Evolutionary conservation across 2,113 vertebrate species (phyloP), one percentile per base, ranked within the genome.

Genomic region (Apodemus speciosus): DNA sequence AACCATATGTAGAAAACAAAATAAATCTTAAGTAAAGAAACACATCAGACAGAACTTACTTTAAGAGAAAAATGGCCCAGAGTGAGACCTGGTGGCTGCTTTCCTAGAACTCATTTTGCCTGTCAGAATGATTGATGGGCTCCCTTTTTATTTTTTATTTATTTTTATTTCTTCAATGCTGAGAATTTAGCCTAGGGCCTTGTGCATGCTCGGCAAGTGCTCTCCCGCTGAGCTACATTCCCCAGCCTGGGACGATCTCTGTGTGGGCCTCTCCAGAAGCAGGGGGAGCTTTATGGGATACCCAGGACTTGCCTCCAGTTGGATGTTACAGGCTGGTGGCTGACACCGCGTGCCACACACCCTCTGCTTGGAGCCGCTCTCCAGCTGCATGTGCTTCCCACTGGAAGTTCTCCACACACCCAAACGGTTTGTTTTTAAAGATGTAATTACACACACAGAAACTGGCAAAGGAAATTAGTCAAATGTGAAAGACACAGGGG

Each of bases 391-490:
- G 84, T 38, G 40, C 73, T 85, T 93, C 76, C 86, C 38, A 66
- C 91, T 92, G n/a, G 72, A 91, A 75, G 89, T 92, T 94, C 76
- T 56, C 71, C 89, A 88, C 80, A 88, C 80, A 89, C 38, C 89
- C 69, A 91, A 95, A 92, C 21, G 84, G 60, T 79, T 90, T 62
- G 3, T 77, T 93, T 96, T 51, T 35, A 32, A 69, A 85, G 94
- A 91, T 95, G 89, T 96, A 96, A 92, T 94, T 76, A 95, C 81
- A 95, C 76, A 73, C 35, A 92, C 21, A 94, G 76, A 62, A 75
- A 94, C 92, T 92, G 81, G 91, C 89, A 79, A 88, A 91, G 79
- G 81, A 95, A 94, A 94, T 94, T 81, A 92, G 95, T 88, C 71
- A 89, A 95, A 94, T 49, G 85, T 94, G 91, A 90, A 93, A 96